These are phyloP conservation scores for Lerista edwardsae DNA, from an alignment of 2,797 vertebrate genomes.

Conservation along the genomic window DNA sequence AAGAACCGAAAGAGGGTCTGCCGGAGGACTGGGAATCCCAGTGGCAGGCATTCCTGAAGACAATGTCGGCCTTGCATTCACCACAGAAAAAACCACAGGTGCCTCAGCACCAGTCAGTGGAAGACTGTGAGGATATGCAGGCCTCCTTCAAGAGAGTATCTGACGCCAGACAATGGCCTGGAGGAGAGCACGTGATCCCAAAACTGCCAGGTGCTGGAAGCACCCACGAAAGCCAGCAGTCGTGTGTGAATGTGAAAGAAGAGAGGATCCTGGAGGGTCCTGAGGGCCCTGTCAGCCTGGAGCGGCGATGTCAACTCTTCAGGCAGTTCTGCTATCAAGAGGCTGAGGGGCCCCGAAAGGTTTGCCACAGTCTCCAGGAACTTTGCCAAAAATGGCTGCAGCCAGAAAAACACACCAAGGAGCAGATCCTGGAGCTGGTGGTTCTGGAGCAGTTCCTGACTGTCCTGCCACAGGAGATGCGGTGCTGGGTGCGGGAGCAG, in stretches of 20 bases:
- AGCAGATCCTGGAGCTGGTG: too few species aligned
- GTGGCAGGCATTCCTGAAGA: not conserved
- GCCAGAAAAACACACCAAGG: not conserved
- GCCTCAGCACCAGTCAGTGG: not conserved
- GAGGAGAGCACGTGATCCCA: not conserved
- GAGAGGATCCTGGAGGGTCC: constrained; percentile 6
- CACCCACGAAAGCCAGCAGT: not conserved
- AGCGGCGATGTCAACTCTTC: not conserved
- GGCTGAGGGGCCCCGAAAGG: not conserved
- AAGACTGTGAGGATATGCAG: not conserved
- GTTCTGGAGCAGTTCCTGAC: not conserved
- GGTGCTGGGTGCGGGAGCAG: not conserved
- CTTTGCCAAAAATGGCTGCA: not conserved
- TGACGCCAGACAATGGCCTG: not conserved
- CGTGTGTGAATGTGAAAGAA: not conserved
- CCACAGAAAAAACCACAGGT: not conserved
- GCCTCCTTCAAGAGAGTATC: not conserved
- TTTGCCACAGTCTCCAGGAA: not conserved
- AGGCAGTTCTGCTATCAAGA: not conserved
- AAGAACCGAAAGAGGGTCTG: not conserved
- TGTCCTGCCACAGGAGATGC: not conserved
- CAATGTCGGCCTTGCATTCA: too few species aligned
- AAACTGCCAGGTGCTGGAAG: not conserved
- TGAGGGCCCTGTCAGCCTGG: not conserved
- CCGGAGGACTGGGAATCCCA: not conserved